phyloP scores from a whole-genome alignment of 2,797 vertebrate species.

The Mus caroli region DNA sequence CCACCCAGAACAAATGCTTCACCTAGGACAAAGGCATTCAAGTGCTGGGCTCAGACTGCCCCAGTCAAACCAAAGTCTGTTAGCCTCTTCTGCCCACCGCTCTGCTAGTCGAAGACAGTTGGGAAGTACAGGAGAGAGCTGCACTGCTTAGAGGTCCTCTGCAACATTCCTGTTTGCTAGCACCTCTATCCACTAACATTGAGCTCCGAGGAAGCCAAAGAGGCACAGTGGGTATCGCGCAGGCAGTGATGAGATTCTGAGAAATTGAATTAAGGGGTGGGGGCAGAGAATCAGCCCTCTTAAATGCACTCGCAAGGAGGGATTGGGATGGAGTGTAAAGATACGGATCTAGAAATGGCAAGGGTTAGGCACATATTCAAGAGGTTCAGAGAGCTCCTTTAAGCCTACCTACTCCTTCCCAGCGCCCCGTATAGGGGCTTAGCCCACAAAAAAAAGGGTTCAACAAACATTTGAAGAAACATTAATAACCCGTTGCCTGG shows the following conservation, averaged over 20 bases:
- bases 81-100: neutral
- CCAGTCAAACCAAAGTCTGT: rapidly evolving
- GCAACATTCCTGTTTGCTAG: neutral
- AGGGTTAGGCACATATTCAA: neutral
- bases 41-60: neutral
- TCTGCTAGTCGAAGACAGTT: neutral
- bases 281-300: neutral
- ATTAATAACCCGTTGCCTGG: neutral
- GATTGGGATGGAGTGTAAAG: neutral
- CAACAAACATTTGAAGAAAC: neutral
- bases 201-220: neutral
- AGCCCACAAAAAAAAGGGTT: neutral
- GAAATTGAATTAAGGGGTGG: neutral
- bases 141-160: neutral
- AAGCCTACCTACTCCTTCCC: neutral
- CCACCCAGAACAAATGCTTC: neutral
- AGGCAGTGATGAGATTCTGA: constrained; percentile 1
- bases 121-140: neutral
- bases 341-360: neutral
- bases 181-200: neutral
- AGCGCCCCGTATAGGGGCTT: neutral
- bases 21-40: neutral
- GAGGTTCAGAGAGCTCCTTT: neutral
- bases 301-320: neutral
- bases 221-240: neutral